Conservation (phyloP, 2,888 invertebrate species). For the Polylopha cassiicola region DNA sequence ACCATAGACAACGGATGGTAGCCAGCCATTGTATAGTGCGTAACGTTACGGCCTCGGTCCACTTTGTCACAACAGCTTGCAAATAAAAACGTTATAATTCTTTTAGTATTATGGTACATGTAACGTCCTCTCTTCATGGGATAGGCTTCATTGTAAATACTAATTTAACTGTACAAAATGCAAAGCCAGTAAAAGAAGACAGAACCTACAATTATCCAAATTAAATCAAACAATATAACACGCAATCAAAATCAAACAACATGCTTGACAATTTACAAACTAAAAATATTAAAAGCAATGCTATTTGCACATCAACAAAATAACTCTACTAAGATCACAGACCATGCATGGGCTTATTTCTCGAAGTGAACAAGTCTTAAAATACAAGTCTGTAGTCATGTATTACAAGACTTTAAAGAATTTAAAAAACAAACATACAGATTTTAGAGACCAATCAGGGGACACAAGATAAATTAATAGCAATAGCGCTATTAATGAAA, state of each 20-base stretch:
- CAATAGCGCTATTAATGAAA: no score
- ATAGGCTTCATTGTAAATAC: background rate
- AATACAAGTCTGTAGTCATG: no score
- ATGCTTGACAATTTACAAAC: slow-evolving; percentile 26
- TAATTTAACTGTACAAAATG: background rate
- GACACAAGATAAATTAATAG: no score
- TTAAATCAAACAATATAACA: slow-evolving; percentile 10
- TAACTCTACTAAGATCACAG: slow-evolving; percentile 4
- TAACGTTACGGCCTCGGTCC: slow-evolving; percentile 54
- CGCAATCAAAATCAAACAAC: slow-evolving; percentile 23
- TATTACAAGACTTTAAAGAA: no score
- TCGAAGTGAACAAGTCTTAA: no score
- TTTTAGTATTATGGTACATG: slow-evolving; percentile 17
- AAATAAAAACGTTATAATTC: slow-evolving; percentile 43
- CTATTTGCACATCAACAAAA: slow-evolving; percentile 27
- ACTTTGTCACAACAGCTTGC: slow-evolving; percentile 64
- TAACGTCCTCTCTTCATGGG: slow-evolving; percentile 18
- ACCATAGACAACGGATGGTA: slow-evolving; percentile 59
- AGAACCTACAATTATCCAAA: slow-evolving; percentile 15
- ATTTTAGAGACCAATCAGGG: no score
- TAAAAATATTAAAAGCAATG: slow-evolving; percentile 24
- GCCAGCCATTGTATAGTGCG: slow-evolving; percentile 64
- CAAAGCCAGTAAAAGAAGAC: slow-evolving; percentile 1
- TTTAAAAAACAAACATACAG: no score
- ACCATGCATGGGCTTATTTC: no score